Evolutionary conservation across 1,140 invertebrate species (phyloP), one percentile per base, ranked within the genome.

Genomic region (Bemisia tabaci): DNA sequence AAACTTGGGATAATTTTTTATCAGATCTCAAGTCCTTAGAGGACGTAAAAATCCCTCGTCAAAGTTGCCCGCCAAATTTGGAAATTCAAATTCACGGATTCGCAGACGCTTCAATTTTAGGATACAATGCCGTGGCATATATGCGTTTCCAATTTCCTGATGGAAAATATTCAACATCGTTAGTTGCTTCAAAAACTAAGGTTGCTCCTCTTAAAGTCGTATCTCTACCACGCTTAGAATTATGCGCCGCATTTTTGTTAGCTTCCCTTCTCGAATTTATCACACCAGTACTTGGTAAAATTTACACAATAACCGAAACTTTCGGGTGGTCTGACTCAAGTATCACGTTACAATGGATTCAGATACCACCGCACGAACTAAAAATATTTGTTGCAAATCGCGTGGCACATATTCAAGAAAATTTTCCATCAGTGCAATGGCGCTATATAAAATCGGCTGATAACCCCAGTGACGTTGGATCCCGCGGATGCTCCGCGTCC

Each of bases 391-490:
- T 79, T 1, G 71, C 68, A 0, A 77, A 81, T 67, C 64, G 76
- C 60, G 74, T 77, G 0, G 65, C 67, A 39, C 62, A 75, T 70
- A 77, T 79, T 64, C 73, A 73, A 60, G 68, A 72, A 26, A 23
- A 72, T 1, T 67, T 67, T n/a, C n/a, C 27, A 5, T 26, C 48
- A 0, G 39, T 59, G 0, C 22, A 69, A 23, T 82, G 78, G 80
- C 24, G 26, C 25, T 76, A 81, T 70, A 74, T 81, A 0, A 62
- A 65, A 12, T 72, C 75, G 1, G 62, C 67, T 23, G 61, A 75
- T 1, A 81, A 82, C 71, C 76, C 77, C 24, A 77, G 77, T 2
- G 79, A 82, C 73, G 64, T 72, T 2, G 67, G 73, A 12, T 78
- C 77, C 21, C 69, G 79, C 63, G 79, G 79, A n/a, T 12, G 67